A percentile compares a stretch with the other conserved stretches of the same genome.
Evolutionary conservation across 2,797 vertebrate species (phyloP).

Genomic region (Adelosebastes latens): DNA sequence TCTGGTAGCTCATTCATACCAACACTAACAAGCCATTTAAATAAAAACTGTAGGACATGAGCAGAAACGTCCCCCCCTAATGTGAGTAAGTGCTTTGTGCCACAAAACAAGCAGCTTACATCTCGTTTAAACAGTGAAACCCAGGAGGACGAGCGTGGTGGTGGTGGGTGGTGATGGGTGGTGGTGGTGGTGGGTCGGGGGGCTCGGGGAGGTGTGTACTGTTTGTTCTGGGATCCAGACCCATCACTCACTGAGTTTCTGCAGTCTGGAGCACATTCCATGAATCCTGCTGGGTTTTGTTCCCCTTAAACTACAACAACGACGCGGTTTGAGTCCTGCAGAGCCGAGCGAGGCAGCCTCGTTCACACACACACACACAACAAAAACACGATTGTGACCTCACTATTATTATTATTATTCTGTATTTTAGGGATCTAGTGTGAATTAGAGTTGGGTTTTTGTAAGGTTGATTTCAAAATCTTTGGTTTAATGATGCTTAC

Average conservation of each 20-base stretch:
- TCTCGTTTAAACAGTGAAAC: constrained; percentile 45
- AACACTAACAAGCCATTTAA: constrained; percentile 18
- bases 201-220: constrained; percentile 18
- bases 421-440: background rate
- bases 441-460: background rate
- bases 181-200: background rate
- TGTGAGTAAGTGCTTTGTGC: constrained; percentile 21
- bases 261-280: constrained; percentile 77
- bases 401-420: too few species aligned
- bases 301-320: constrained; percentile 61
- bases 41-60: constrained; percentile 2
- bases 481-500: background rate
- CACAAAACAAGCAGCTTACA: constrained; percentile 34
- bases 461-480: background rate
- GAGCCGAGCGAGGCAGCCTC: constrained; percentile 20
- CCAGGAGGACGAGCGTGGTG: background rate
- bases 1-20: constrained; percentile 4
- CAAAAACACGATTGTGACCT: background rate
- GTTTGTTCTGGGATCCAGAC: constrained; percentile 59
- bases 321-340: constrained; percentile 34
- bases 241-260: constrained; percentile 66
- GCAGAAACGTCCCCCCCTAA: background rate
- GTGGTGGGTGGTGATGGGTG: too few species aligned
- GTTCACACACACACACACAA: background rate
- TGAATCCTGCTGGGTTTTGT: constrained; percentile 78